Conservation (phyloP, 2,113 vertebrate genomes). For the Charadrius vociferus region DNA sequence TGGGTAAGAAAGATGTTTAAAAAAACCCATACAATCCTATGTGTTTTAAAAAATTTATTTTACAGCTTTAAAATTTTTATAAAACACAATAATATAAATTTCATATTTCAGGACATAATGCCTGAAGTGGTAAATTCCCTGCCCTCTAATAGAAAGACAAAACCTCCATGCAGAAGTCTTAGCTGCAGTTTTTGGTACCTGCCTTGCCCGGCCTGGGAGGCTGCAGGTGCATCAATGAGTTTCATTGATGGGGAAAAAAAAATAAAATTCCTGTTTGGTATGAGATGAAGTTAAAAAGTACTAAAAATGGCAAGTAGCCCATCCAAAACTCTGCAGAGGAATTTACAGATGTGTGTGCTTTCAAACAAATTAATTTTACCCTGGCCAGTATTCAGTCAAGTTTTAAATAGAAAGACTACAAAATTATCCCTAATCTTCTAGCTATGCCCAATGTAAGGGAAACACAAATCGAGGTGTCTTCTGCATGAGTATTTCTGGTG, state of each 20-base stretch:
- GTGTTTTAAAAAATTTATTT: not conserved
- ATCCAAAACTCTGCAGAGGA: not conserved
- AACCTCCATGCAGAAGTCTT: not conserved
- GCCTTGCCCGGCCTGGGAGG: not conserved
- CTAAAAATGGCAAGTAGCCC: not conserved
- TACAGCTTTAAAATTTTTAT: not conserved
- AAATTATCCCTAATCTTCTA: not conserved
- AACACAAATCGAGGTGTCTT: not conserved
- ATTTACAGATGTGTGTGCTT: not conserved
- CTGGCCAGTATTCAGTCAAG: not conserved
- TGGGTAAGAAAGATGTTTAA: not conserved
- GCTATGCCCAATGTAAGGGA: not conserved
- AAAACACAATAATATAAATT: not conserved
- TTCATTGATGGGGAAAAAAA: not conserved
- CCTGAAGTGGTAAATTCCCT: not conserved
- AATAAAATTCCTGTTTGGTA: not conserved
- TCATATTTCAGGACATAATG: not conserved
- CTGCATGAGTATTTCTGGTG: not conserved
- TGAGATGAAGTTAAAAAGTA: not conserved
- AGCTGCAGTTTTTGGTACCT: not conserved
- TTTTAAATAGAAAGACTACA: not conserved
- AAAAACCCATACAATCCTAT: not conserved
- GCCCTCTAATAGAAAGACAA: not conserved
- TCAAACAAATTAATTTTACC: not conserved
- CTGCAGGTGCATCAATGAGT: fast-evolving